These are phyloP conservation scores for Caenorhabditis zanzibari DNA, from an alignment of 2,888 invertebrate species.

Conservation along the genomic window DNA sequence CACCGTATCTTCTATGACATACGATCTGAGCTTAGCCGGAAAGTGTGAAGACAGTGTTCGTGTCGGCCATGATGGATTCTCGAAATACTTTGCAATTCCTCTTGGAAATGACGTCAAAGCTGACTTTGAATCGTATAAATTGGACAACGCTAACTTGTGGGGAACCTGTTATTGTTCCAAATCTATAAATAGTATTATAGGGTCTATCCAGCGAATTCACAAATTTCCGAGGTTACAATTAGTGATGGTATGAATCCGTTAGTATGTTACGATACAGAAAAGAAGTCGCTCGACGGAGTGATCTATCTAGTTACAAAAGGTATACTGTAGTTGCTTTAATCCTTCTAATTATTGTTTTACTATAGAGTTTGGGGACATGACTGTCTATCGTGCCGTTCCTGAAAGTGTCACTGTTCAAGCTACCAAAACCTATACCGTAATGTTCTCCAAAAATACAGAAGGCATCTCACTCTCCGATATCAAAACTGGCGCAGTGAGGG, in stretches of 20 bases:
- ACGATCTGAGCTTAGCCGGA: neutral
- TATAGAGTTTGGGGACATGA: neutral
- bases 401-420: neutral
- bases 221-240: neutral
- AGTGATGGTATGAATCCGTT: too few species aligned
- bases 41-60: neutral
- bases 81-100: slow-evolving; percentile 5
- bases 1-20: neutral
- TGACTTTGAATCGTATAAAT: neutral
- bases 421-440: neutral
- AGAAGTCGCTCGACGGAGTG: neutral
- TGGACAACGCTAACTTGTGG: too few species aligned
- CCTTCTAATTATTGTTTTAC: neutral
- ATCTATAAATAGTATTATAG: neutral
- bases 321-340: neutral
- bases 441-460: neutral
- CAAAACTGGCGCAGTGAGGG: neutral
- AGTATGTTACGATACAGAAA: too few species aligned
- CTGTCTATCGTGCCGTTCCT: neutral
- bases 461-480: slow-evolving; percentile 12
- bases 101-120: neutral
- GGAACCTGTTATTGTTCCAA: too few species aligned
- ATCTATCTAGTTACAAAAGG: neutral
- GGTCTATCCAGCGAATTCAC: neutral
- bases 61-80: neutral